These are phyloP conservation scores for Aethes cnicana DNA, from an alignment of 2,888 invertebrate genomes.

Conservation along the genomic window DNA sequence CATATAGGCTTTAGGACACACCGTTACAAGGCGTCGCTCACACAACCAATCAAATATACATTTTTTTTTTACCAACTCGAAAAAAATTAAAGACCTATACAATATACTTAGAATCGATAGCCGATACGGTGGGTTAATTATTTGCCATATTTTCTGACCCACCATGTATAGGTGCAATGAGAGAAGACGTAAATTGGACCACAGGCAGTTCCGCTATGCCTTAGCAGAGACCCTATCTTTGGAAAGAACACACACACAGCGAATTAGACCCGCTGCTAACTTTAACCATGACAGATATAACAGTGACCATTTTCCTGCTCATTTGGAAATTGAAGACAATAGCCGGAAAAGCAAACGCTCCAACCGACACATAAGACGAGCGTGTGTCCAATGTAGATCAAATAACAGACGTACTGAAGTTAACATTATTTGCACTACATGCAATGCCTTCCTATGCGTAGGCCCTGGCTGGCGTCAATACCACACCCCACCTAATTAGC, in stretches of 20 bases:
- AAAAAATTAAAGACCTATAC: no score
- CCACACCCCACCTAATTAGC: constrained; percentile 12
- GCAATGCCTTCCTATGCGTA: constrained; percentile 17
- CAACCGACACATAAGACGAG: constrained; percentile 19
- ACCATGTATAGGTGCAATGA: constrained; percentile 1
- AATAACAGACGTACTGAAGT: constrained; percentile 4
- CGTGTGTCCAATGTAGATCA: constrained; percentile 23
- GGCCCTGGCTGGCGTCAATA: constrained; percentile 22
- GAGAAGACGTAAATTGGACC: background rate
- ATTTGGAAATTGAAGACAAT: constrained; percentile 6
- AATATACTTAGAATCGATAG: no score
- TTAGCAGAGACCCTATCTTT: constrained; percentile 13
- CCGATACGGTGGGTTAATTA: constrained; percentile 23
- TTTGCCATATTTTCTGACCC: constrained; percentile 13
- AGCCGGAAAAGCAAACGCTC: constrained; percentile 8
- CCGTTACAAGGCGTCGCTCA: no score
- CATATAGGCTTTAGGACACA: no score
- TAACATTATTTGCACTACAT: constrained; percentile 11
- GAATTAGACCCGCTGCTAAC: constrained; percentile 22
- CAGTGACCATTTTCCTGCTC: constrained; percentile 21
- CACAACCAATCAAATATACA: no score
- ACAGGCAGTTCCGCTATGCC: constrained; percentile 1
- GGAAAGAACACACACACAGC: constrained; percentile 8
- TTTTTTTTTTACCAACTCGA: no score
- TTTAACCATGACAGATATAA: constrained; percentile 15